Evolutionary conservation across 2,797 vertebrate genomes (phyloP).

Genomic region (Rhinophrynus dorsalis): DNA sequence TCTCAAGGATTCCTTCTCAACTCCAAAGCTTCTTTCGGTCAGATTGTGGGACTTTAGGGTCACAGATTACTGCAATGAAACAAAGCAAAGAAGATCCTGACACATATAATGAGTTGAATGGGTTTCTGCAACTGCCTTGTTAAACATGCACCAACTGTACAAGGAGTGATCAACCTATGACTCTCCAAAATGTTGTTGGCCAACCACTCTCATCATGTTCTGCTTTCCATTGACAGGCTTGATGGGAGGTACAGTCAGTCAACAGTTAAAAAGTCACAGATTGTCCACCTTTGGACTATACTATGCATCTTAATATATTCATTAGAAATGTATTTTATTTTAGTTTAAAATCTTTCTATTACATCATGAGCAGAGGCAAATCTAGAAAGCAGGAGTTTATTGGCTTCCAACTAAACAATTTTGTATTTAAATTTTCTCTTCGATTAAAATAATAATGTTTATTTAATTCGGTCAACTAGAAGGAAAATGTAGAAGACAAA

Average conservation of each 20-base stretch:
- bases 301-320: conserved; percentile 34
- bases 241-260: no score
- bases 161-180: no score
- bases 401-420: neutral
- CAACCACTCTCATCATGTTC: no score
- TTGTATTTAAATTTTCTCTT: no score
- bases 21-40: conserved; percentile 86
- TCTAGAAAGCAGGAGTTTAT: conserved; percentile 73
- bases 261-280: no score
- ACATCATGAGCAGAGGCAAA: conserved; percentile 80
- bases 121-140: conserved; percentile 73
- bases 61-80: conserved; percentile 95
- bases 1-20: conserved; percentile 76
- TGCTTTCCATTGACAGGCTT: no score
- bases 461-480: no score
- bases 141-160: conserved; percentile 79
- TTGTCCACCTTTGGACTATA: no score
- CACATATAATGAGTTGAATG: conserved; percentile 87
- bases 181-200: no score
- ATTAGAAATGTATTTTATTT: conserved; percentile 41
- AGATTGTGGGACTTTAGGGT: conserved; percentile 94
- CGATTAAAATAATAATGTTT: no score
- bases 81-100: conserved; percentile 91
- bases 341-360: conserved; percentile 39
- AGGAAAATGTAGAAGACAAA: no score